A percentile compares a stretch with the other conserved stretches of the same genome.
phyloP scores from a whole-genome alignment of 2,888 invertebrate genomes.

The Ornithoptera alexandrae region DNA sequence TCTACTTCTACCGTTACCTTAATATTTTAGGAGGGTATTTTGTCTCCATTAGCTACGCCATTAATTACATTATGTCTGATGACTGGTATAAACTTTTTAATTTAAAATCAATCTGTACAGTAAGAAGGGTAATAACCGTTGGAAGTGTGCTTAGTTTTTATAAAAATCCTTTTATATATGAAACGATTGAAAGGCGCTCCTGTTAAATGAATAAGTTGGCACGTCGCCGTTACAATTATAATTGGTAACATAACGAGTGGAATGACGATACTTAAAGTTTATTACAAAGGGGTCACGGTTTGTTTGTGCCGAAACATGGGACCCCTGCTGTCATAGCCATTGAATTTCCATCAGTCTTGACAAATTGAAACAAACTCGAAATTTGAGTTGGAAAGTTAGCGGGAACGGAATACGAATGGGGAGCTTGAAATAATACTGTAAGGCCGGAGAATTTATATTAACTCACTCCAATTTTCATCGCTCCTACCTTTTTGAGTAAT shows the following conservation, averaged over 20 bases:
- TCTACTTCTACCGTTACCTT: conserved; percentile 47
- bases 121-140: no score
- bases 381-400: conserved; percentile 62
- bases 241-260: conserved; percentile 36
- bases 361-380: conserved; percentile 73
- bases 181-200: not conserved
- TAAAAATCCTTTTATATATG: no score
- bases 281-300: conserved; percentile 53
- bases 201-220: conserved; percentile 4
- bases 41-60: conserved; percentile 38
- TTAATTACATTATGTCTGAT: no score
- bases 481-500: conserved; percentile 37
- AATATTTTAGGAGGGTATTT: conserved; percentile 59
- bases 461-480: conserved; percentile 62
- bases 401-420: conserved; percentile 56
- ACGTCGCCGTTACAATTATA: conserved; percentile 29
- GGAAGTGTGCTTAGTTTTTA: no score
- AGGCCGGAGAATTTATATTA: conserved; percentile 64
- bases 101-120: no score
- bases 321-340: conserved; percentile 57
- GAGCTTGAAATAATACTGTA: conserved; percentile 60
- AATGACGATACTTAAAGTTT: conserved; percentile 41
- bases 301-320: conserved; percentile 47
- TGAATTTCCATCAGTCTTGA: conserved; percentile 65
- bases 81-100: no score